Evolutionary conservation across 2,113 vertebrate genomes (phyloP).

Genomic region (Nerophis ophidion): DNA sequence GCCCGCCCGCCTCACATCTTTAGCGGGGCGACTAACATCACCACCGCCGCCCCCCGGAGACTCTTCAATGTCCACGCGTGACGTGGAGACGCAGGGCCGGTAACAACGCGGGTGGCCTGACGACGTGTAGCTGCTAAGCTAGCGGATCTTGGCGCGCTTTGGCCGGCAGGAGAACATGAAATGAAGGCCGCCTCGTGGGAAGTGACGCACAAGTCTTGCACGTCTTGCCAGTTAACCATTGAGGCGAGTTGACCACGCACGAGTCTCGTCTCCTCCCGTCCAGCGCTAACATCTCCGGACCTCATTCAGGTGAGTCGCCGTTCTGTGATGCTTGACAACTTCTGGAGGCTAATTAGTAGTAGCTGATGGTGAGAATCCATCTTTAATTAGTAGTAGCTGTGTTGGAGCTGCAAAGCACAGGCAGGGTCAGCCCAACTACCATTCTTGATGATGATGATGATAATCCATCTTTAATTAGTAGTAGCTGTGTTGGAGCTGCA

Average conservation of each 20-base stretch:
- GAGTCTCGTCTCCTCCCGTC: conserved; percentile 34
- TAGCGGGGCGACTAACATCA: background rate
- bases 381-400: too few relatives aligned
- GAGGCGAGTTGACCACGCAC: conserved; percentile 1
- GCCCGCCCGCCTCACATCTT: conserved; percentile 7
- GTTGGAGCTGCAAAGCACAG: conserved; percentile 7
- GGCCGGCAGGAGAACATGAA: too few relatives aligned
- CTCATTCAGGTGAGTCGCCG: conserved; percentile 48
- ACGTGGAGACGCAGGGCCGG: background rate
- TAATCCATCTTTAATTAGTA: too few relatives aligned
- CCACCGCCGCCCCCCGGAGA: background rate
- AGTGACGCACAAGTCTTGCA: background rate
- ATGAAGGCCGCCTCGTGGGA: background rate
- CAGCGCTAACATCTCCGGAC: conserved; percentile 22
- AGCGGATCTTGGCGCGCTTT: background rate
- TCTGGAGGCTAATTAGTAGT: background rate
- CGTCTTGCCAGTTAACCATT: conserved; percentile 3
- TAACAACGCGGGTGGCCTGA: background rate
- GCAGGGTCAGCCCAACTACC: too few relatives aligned
- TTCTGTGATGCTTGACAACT: conserved; percentile 10
- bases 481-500: too few relatives aligned
- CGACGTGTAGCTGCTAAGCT: background rate
- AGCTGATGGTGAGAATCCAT: too few relatives aligned
- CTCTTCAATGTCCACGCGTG: background rate
- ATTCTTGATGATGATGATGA: too few relatives aligned